Evolutionary conservation across 92 coral and sea anemone genomes (phyloP).

Genomic region (Porites rus): DNA sequence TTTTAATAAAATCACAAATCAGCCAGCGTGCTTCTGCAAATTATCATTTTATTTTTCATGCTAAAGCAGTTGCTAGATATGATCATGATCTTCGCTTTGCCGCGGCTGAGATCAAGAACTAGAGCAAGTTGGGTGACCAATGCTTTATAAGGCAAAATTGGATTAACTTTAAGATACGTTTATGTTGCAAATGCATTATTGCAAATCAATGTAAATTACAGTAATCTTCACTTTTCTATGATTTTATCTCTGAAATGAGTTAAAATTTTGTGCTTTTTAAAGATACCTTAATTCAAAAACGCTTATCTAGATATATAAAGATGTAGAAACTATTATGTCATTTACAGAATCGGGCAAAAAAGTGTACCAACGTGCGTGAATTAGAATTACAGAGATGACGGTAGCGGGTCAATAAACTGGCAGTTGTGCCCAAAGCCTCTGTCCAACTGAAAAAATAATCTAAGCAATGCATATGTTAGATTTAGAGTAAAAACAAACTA

Average conservation of each 20-base stretch:
- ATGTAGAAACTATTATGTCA: background rate
- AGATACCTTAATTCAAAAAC: no score
- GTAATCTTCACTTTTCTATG: background rate
- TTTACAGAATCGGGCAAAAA: background rate
- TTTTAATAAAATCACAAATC: background rate
- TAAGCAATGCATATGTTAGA: background rate
- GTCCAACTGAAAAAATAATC: constrained; percentile 33
- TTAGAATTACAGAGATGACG: background rate
- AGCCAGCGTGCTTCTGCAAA: background rate
- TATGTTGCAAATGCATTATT: background rate
- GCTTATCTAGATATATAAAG: background rate
- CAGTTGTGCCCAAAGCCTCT: background rate
- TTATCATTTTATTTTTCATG: background rate
- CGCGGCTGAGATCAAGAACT: no score
- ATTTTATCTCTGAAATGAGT: background rate
- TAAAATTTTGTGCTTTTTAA: background rate
- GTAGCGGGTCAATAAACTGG: background rate
- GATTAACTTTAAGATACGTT: background rate
- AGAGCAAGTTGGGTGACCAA: background rate
- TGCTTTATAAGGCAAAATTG: background rate
- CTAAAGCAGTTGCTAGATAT: background rate
- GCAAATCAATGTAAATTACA: background rate
- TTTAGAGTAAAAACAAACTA: constrained; percentile 10
- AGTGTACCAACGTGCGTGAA: background rate
- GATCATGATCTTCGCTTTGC: background rate